Base-by-base conservation (phyloP, 2,113 vertebrate species). In the Platanista minor region DNA sequence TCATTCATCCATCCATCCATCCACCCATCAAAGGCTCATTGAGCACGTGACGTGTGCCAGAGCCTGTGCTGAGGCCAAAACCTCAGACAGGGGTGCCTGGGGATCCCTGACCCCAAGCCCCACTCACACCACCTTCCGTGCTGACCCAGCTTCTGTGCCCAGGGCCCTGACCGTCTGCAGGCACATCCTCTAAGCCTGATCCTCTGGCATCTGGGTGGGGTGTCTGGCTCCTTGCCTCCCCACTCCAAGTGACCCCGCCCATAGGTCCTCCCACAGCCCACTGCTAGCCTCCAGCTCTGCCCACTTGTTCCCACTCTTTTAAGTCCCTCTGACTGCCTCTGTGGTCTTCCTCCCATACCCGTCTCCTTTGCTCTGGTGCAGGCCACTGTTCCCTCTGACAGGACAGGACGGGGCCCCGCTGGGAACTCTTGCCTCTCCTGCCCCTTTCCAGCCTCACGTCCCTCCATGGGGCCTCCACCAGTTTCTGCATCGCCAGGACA, bases 341-440 rank as follows among this genome's bases (percentile, higher is more conserved):
- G 2, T 1, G 46, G 10, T 23, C 39, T 39, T 52, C 57, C 18
- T 46, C 12, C 25, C 69, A 41, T 21, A 31, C 9, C 25, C 13
- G 33, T 8, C 1, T 2, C 15, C 29, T 46, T 31, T 14, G 6
- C 1, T 18, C 21, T 29, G 49, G 14, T 18, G 20, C 66, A n/a
- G 57, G 43, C 25, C 6, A 1, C 43, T 0, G 0, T 61, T 39
- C 36, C 39, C 20, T 21, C 46, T 0, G 7, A 1, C 21, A n/a
- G 87, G 18, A 41, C 20, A 5, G 33, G 78, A 27, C 3, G 0
- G 43, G 31, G 31, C 36, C 17, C 4, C 43, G 9, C n/a, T 33
- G 25, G 54, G 49, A 61, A 25, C 11, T 33, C 64, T 27, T 11
- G 41, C 36, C 29, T 33, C 3, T 12, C 29, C 23, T 0, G 5